Percentiles rank a stretch among this genome's conserved stretches.
Conservation (phyloP, 2,888 invertebrate species). For the Phasia obesa region DNA sequence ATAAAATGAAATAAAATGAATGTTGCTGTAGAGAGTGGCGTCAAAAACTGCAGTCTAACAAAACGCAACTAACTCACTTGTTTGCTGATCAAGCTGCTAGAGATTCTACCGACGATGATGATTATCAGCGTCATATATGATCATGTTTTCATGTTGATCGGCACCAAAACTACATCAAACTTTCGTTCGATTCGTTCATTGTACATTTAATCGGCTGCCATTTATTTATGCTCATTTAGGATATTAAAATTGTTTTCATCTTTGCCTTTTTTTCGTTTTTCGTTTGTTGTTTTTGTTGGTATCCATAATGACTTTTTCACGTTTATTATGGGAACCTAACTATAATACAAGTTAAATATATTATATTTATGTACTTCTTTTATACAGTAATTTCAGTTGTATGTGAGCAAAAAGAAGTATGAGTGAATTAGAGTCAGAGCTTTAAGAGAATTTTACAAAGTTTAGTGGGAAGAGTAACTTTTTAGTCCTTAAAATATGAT, state of each 20-base stretch:
- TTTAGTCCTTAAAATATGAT: too few species aligned
- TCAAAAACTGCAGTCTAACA: slow-evolving; percentile 32
- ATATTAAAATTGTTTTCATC: slow-evolving; percentile 57
- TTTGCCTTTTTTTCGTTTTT: slow-evolving; percentile 20
- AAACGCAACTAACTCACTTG: slow-evolving; percentile 24
- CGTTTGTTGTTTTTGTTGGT: slow-evolving; percentile 18
- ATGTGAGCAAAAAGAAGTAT: slow-evolving; percentile 17
- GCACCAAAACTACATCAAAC: slow-evolving; percentile 25
- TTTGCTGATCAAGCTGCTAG: slow-evolving; percentile 6
- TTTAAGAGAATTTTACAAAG: slow-evolving; percentile 15
- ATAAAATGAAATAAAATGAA: slow-evolving; percentile 47
- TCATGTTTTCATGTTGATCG: slow-evolving; percentile 12
- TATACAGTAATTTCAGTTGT: slow-evolving; percentile 36
- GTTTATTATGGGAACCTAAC: slow-evolving; percentile 52
- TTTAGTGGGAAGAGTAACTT: too few species aligned
- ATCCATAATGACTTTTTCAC: slow-evolving; percentile 57
- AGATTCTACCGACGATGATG: slow-evolving; percentile 19
- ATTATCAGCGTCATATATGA: slow-evolving; percentile 4
- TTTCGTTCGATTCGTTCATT: slow-evolving; percentile 46
- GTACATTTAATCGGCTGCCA: slow-evolving; percentile 58
- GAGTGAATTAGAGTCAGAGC: slow-evolving; percentile 15
- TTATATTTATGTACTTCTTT: too few species aligned
- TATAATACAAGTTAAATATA: slow-evolving; percentile 52
- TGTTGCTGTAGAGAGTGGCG: slow-evolving; percentile 46
- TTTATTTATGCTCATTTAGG: slow-evolving; percentile 64